These are phyloP conservation scores for Drosophila pruinosa DNA, from an alignment of 1,140 invertebrate species.

Conservation along the genomic window DNA sequence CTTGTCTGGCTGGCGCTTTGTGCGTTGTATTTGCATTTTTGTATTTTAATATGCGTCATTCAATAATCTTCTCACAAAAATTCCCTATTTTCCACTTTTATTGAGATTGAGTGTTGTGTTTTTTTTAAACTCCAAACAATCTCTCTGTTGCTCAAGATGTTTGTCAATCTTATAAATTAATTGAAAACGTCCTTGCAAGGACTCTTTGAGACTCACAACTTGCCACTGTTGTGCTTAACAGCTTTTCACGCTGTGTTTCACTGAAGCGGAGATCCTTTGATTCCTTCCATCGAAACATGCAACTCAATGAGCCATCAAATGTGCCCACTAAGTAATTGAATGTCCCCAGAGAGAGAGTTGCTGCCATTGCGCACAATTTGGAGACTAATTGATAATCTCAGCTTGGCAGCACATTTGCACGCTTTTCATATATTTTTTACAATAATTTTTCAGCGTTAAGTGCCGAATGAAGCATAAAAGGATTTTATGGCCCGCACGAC, in stretches of 20 bases:
- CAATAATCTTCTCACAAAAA: conserved; percentile 15
- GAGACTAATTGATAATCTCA: conserved; percentile 21
- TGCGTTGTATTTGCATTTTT: conserved; percentile 37
- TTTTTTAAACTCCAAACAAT: background rate
- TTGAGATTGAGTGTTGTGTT: conserved; percentile 8
- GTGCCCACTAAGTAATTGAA: background rate
- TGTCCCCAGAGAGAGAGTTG: background rate
- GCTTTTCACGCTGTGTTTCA: conserved; percentile 31
- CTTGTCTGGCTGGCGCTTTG: conserved; percentile 22
- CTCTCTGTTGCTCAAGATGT: conserved; percentile 28
- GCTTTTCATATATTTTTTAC: background rate
- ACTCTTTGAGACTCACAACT: conserved; percentile 2
- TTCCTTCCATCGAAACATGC: background rate
- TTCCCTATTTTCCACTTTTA: conserved; percentile 24
- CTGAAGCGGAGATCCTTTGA: background rate
- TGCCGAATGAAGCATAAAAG: background rate
- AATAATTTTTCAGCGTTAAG: background rate
- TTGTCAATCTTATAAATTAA: conserved; percentile 55
- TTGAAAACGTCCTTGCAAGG: conserved; percentile 17
- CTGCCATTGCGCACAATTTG: background rate
- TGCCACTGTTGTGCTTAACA: background rate
- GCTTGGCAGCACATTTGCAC: conserved; percentile 11
- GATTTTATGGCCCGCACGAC: conserved; percentile 15
- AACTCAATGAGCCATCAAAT: conserved; percentile 40
- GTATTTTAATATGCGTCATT: conserved; percentile 59